Percentiles rank a stretch among this genome's conserved stretches.
Conservation (phyloP, 2,888 invertebrate species). For the Lasioglossum lativentre region DNA sequence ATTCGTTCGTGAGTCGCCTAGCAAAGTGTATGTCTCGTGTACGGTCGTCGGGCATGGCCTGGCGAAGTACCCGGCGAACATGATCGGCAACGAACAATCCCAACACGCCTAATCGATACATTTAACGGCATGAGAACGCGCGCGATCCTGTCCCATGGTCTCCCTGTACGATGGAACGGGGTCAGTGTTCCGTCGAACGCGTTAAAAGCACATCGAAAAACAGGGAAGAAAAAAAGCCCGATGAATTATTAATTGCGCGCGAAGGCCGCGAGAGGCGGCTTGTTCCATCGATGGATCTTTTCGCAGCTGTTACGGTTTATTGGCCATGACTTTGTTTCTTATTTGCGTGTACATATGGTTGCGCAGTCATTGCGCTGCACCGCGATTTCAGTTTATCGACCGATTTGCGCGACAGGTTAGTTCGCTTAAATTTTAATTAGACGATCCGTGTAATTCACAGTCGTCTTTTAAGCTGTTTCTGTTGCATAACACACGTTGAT, state of each 20-base stretch:
- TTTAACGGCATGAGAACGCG: slow-evolving; percentile 24
- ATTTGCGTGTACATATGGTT: neutral
- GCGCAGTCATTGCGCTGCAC: slow-evolving; percentile 30
- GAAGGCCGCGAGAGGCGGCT: neutral
- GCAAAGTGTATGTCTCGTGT: neutral
- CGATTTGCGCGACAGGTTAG: neutral
- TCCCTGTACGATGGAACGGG: neutral
- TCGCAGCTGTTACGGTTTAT: neutral
- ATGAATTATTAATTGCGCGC: slow-evolving; percentile 1
- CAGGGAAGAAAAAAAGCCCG: neutral
- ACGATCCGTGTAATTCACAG: too few species aligned
- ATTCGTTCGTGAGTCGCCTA: neutral
- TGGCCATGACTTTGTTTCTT: slow-evolving; percentile 36
- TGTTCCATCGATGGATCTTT: neutral
- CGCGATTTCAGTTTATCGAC: neutral
- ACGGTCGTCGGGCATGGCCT: neutral
- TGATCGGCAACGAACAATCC: slow-evolving; percentile 12
- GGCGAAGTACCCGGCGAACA: neutral
- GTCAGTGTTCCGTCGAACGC: slow-evolving; percentile 9
- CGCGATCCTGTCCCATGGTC: slow-evolving; percentile 20
- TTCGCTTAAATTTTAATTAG: neutral
- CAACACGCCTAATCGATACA: slow-evolving; percentile 31
- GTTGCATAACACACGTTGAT: too few species aligned
- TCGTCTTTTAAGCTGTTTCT: too few species aligned
- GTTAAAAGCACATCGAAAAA: neutral